These are phyloP conservation scores for Yponomeuta cagnagella DNA, from an alignment of 2,888 invertebrate genomes.

Conservation along the genomic window DNA sequence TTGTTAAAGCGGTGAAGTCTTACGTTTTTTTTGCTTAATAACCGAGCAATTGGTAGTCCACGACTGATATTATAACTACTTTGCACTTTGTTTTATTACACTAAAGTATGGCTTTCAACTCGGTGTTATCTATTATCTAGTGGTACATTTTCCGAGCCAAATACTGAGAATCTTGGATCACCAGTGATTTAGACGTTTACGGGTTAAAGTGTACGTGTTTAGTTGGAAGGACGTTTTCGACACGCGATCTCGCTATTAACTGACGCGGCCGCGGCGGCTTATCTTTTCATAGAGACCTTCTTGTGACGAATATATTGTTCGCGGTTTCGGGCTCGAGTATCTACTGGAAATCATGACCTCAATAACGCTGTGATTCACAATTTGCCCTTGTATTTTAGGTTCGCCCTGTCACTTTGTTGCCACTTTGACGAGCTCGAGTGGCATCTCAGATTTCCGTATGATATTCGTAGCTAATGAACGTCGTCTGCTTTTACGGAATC, in stretches of 20 bases:
- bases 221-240: conserved; percentile 19
- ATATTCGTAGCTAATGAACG: too few relatives aligned
- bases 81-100: conserved; percentile 1
- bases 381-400: too few relatives aligned
- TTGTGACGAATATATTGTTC: background rate
- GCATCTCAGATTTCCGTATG: too few relatives aligned
- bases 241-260: conserved; percentile 57
- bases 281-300: conserved; percentile 1
- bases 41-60: background rate
- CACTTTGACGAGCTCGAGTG: too few relatives aligned
- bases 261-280: conserved; percentile 32
- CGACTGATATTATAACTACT: background rate
- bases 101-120: background rate
- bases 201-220: background rate
- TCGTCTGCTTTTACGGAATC: too few relatives aligned
- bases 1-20: background rate
- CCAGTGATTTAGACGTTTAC: background rate
- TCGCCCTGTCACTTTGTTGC: too few relatives aligned
- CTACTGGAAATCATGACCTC: too few relatives aligned
- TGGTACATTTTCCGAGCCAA: background rate
- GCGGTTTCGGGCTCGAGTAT: conserved; percentile 19
- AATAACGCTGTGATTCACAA: too few relatives aligned
- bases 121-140: background rate
- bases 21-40: background rate
- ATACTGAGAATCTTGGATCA: background rate